Conservation (phyloP, 1,140 invertebrate species). For the Eurosta solidaginis region DNA sequence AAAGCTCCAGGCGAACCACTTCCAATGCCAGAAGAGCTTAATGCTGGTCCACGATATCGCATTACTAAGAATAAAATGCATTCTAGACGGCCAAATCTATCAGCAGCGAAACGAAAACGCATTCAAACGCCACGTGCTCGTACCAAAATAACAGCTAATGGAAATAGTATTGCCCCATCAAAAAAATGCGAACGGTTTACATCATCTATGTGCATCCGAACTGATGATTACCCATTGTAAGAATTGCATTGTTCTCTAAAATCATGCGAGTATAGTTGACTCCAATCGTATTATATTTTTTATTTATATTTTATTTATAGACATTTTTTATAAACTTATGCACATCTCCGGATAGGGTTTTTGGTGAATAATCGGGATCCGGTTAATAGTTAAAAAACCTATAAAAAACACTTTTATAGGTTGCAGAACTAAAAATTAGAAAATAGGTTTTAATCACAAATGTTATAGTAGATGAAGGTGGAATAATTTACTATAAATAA, state of each 20-base stretch:
- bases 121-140: constrained; percentile 38
- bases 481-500: too few species aligned
- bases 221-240: constrained; percentile 79
- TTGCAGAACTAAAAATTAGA: too few species aligned
- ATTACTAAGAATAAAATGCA: constrained; percentile 23
- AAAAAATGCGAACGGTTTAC: constrained; percentile 73
- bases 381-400: too few species aligned
- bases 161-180: constrained; percentile 38
- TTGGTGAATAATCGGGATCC: too few species aligned
- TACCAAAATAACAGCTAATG: constrained; percentile 36
- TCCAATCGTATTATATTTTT: too few species aligned
- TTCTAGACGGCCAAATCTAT: constrained; percentile 36
- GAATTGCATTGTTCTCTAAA: constrained; percentile 37
- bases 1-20: constrained; percentile 40
- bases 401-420: too few species aligned
- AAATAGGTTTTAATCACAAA: too few species aligned
- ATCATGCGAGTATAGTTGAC: too few species aligned
- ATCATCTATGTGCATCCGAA: constrained; percentile 74
- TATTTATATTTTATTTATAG: too few species aligned
- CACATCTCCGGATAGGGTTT: too few species aligned
- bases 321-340: too few species aligned
- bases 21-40: constrained; percentile 54
- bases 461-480: too few species aligned
- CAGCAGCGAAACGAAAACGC: constrained; percentile 45
- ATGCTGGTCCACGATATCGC: constrained; percentile 52